A percentile compares a stretch with the other conserved stretches of the same genome.
Evolutionary conservation across 2,113 vertebrate species (phyloP).

Genomic region (Cyprinodon variegatus): DNA sequence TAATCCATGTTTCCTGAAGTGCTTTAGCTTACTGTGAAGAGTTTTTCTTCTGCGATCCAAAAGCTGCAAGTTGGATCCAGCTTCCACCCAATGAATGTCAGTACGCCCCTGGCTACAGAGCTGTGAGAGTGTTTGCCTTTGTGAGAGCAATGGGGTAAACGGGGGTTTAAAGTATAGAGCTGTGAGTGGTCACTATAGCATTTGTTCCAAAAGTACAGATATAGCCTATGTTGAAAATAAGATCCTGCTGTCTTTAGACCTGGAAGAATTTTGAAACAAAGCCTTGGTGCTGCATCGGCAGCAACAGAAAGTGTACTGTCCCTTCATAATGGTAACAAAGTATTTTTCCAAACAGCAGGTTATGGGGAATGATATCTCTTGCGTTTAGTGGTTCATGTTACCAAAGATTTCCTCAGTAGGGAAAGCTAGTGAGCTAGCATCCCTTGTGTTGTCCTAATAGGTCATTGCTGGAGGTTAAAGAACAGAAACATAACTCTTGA

Average conservation of each 20-base stretch:
- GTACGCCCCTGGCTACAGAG: too few species aligned
- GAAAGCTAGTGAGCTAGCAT: background rate
- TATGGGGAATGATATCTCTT: background rate
- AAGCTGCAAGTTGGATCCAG: too few species aligned
- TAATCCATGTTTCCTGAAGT: too few species aligned
- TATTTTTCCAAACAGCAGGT: background rate
- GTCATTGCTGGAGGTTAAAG: background rate
- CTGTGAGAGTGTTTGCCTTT: too few species aligned
- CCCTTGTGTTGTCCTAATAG: background rate
- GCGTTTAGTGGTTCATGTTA: background rate
- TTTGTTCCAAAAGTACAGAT: background rate
- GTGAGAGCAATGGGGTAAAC: too few species aligned
- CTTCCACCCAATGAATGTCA: too few species aligned
- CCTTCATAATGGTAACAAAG: background rate
- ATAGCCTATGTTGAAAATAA: background rate
- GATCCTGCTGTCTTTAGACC: background rate
- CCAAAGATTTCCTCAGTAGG: background rate
- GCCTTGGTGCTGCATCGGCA: background rate
- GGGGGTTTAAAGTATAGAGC: too few species aligned
- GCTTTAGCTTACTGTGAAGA: too few species aligned
- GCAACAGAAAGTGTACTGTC: background rate
- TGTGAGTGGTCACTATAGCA: background rate
- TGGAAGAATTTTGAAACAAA: background rate
- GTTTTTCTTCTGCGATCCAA: too few species aligned
- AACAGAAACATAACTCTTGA: background rate